phyloP scores from a whole-genome alignment of 2,888 invertebrate genomes.

The Hybos culiciformis region DNA sequence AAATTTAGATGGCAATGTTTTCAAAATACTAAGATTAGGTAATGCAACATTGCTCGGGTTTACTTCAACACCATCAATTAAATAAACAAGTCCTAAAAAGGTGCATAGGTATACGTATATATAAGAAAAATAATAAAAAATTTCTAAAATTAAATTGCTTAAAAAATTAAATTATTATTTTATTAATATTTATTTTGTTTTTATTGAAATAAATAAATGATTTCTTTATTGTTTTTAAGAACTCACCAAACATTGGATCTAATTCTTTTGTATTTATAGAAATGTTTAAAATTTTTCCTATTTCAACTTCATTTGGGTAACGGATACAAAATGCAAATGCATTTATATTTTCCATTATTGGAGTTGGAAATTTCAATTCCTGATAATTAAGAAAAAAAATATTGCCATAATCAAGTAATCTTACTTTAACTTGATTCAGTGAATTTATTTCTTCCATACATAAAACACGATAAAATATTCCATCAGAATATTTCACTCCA shows the following conservation, averaged over 20 bases:
- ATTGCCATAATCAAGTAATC: constrained; percentile 21
- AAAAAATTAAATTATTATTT: constrained; percentile 12
- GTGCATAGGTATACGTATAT: too few species aligned
- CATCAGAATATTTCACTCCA: constrained; percentile 17
- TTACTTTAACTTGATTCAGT: constrained; percentile 13
- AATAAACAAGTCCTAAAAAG: too few species aligned
- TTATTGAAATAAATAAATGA: constrained; percentile 5
- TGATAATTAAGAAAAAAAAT: constrained; percentile 14
- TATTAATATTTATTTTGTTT: constrained; percentile 8
- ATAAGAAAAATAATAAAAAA: too few species aligned
- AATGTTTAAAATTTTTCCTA: constrained; percentile 17
- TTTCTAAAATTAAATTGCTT: too few species aligned
- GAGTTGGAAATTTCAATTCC: constrained; percentile 17
- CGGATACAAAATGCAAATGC: constrained; percentile 18
- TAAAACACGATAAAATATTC: constrained; percentile 18
- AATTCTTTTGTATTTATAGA: constrained; percentile 12
- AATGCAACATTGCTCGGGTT: neutral
- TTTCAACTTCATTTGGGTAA: constrained; percentile 10
- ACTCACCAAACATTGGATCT: constrained; percentile 12
- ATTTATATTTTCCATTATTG: constrained; percentile 20
- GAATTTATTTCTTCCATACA: constrained; percentile 8
- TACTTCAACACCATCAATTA: neutral
- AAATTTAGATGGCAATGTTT: neutral
- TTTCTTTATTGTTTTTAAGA: constrained; percentile 16
- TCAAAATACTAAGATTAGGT: neutral